These are phyloP conservation scores for Chiloscyllium punctatum DNA, from an alignment of 2,797 vertebrate genomes.

Conservation along the genomic window DNA sequence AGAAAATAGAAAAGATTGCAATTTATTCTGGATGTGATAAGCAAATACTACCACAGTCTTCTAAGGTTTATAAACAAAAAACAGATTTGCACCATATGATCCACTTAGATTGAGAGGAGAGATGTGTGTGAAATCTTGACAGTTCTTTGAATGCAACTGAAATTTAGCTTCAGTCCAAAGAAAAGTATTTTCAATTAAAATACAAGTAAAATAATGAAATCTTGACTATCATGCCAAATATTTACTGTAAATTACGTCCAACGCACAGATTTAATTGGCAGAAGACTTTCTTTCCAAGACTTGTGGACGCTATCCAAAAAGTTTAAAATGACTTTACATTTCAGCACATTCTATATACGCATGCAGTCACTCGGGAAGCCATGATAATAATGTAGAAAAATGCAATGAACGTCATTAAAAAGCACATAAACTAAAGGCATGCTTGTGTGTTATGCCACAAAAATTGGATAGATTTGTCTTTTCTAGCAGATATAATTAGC, in stretches of 20 bases:
- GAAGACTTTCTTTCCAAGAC: background rate
- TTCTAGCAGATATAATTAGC: background rate
- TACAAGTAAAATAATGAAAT: constrained; percentile 12
- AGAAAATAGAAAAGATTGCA: background rate
- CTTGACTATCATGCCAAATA: background rate
- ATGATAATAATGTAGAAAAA: background rate
- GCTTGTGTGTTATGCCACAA: background rate
- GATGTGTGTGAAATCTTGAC: constrained; percentile 24
- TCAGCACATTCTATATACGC: background rate
- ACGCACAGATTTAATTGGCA: constrained; percentile 18
- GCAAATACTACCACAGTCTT: background rate
- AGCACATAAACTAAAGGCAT: background rate
- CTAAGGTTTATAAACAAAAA: constrained; percentile 3
- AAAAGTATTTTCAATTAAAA: constrained; percentile 30
- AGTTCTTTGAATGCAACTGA: constrained; percentile 23
- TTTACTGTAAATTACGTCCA: constrained; percentile 14
- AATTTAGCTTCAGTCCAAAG: constrained; percentile 23
- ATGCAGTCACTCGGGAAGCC: background rate
- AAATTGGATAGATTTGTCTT: background rate
- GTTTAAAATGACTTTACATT: background rate
- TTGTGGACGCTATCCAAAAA: background rate
- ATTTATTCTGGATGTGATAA: background rate
- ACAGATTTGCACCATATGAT: constrained; percentile 2
- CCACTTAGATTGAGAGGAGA: background rate
- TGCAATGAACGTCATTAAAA: background rate